phyloP scores from a whole-genome alignment of 2,113 vertebrate species.

The Cisticola juncidis region DNA sequence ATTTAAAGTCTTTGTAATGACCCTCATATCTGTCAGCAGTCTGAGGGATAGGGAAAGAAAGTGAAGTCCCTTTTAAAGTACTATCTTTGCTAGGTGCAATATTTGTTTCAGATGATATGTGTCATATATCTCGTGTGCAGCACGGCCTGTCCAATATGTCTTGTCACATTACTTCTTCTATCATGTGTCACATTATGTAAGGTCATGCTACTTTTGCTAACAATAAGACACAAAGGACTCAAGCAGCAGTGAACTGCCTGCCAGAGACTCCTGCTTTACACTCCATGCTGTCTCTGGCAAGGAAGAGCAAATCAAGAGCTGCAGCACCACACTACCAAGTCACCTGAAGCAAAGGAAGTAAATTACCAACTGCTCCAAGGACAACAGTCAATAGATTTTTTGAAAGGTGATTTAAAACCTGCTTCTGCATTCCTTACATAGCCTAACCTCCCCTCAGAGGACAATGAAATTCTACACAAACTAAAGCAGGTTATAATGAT shows the following conservation, averaged over 20 bases:
- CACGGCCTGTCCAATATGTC: constrained; percentile 25
- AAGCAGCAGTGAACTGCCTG: neutral
- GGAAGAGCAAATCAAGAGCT: neutral
- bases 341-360: constrained; percentile 8
- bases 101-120: constrained; percentile 49
- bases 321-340: neutral
- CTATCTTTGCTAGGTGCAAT: constrained; percentile 42
- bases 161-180: constrained; percentile 54
- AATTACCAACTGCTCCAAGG: constrained; percentile 10
- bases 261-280: neutral
- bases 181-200: constrained; percentile 57
- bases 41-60: neutral
- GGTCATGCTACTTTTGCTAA: constrained; percentile 50
- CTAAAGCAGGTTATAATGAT: neutral
- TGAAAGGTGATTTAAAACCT: constrained; percentile 7
- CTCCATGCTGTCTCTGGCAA: neutral
- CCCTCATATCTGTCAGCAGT: neutral
- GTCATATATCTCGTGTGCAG: constrained; percentile 3
- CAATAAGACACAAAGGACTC: constrained; percentile 15
- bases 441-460: neutral
- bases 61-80: constrained; percentile 16
- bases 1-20: neutral
- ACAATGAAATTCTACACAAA: neutral
- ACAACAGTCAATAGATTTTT: neutral
- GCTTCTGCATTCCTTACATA: neutral